Percentiles rank a stretch among this genome's conserved stretches.
Conservation (phyloP, 2,113 vertebrate genomes). For the Oryzias celebensis region DNA sequence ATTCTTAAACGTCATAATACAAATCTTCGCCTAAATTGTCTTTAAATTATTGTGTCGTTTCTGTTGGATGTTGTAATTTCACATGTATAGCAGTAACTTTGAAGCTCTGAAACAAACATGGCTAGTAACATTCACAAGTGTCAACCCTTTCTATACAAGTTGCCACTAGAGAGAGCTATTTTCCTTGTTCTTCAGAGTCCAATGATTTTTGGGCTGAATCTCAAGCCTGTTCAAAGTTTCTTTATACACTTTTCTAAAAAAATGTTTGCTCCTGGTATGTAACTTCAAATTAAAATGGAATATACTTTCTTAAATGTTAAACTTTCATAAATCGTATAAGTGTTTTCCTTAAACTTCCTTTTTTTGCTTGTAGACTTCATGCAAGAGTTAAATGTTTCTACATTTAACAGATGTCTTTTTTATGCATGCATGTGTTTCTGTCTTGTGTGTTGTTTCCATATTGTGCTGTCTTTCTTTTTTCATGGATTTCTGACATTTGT, state of each 20-base stretch:
- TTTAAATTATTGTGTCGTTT: no score
- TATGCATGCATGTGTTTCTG: constrained; percentile 5
- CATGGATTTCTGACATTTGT: constrained; percentile 50
- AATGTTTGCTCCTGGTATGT: background rate
- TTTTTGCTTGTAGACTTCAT: background rate
- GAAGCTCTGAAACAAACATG: no score
- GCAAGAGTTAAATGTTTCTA: constrained; percentile 22
- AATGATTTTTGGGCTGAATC: no score
- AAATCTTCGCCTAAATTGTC: no score
- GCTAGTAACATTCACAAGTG: no score
- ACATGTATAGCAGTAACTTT: no score
- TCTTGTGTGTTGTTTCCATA: constrained; percentile 14
- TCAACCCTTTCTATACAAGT: background rate
- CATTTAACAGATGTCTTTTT: constrained; percentile 21
- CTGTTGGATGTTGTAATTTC: no score
- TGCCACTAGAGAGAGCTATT: constrained; percentile 28
- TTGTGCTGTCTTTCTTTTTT: constrained; percentile 41
- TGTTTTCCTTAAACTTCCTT: background rate
- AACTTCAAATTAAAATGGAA: background rate
- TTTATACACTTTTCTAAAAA: background rate
- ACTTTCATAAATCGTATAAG: background rate
- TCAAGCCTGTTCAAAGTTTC: no score
- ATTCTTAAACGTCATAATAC: no score
- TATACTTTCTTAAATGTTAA: background rate
- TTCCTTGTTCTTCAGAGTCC: background rate